These are phyloP conservation scores for Acanthococcus lagerstroemiae DNA, from an alignment of 2,888 invertebrate species.

Conservation along the genomic window DNA sequence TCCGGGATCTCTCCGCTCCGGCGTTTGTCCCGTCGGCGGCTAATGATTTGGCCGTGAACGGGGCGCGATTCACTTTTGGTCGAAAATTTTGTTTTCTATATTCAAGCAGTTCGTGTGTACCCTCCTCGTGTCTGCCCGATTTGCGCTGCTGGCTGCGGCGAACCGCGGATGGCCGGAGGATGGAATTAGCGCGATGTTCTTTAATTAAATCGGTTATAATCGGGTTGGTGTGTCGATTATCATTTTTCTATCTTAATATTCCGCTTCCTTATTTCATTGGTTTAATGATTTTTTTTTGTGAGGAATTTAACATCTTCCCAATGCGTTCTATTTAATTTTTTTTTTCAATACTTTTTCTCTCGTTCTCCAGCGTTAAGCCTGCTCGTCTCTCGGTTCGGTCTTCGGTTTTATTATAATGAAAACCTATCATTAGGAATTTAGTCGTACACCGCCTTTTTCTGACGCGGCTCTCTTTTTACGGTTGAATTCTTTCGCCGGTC, in stretches of 20 bases:
- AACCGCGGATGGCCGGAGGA: no score
- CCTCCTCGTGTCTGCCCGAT: no score
- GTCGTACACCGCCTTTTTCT: not conserved
- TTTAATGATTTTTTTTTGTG: not conserved
- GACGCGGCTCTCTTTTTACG: not conserved
- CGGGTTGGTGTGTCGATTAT: no score
- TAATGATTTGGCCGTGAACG: not conserved
- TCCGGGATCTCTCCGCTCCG: not conserved
- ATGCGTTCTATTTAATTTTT: no score
- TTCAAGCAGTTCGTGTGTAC: no score
- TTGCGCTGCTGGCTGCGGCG: no score
- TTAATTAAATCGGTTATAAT: no score
- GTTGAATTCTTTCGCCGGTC: not conserved
- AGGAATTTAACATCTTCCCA: not conserved
- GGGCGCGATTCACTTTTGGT: not conserved
- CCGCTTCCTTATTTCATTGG: not conserved
- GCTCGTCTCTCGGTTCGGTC: not conserved
- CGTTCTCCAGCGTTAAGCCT: not conserved
- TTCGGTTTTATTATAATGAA: not conserved
- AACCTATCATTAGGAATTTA: not conserved
- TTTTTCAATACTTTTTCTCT: not conserved
- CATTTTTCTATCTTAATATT: not conserved
- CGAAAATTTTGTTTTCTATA: no score
- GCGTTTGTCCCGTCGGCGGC: no score
- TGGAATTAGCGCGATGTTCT: no score